phyloP scores from a whole-genome alignment of 2,113 vertebrate species.

The Chionomys nivalis region DNA sequence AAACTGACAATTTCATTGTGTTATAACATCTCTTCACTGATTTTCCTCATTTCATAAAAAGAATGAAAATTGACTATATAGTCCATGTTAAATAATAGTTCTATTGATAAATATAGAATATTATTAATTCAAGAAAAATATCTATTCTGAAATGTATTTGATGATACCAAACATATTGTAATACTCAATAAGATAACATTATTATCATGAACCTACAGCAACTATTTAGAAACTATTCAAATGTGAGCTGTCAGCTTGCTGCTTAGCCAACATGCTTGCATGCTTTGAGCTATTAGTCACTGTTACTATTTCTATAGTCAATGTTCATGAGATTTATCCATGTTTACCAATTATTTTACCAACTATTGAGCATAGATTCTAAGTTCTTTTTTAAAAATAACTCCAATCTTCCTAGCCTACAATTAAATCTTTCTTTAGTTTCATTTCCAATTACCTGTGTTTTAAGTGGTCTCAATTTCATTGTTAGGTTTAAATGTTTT shows the following conservation, averaged over 20 bases:
- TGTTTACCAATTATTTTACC: slow-evolving; percentile 46
- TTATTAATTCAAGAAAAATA: not conserved
- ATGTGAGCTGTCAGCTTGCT: not conserved
- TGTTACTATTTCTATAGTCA: not conserved
- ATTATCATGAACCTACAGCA: not conserved
- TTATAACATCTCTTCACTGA: not conserved
- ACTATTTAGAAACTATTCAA: not conserved
- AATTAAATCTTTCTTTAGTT: slow-evolving; percentile 12
- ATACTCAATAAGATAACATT: not conserved
- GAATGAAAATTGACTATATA: not conserved
- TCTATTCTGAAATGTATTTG: not conserved
- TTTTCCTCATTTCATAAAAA: not conserved
- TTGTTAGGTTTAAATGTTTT: slow-evolving; percentile 39
- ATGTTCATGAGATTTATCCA: not conserved
- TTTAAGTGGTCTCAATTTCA: slow-evolving; percentile 25
- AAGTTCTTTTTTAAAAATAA: slow-evolving; percentile 10
- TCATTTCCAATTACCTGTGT: slow-evolving; percentile 14
- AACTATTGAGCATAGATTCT: not conserved
- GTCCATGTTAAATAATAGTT: not conserved
- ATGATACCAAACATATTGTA: not conserved
- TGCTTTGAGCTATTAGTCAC: not conserved
- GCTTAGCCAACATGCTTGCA: not conserved
- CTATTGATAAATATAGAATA: not conserved
- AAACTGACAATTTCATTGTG: not conserved
- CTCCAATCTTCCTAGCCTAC: not conserved